A percentile compares a stretch with the other conserved stretches of the same genome.
phyloP scores from a whole-genome alignment of 2,797 vertebrate genomes.

The Vireo griseus region DNA sequence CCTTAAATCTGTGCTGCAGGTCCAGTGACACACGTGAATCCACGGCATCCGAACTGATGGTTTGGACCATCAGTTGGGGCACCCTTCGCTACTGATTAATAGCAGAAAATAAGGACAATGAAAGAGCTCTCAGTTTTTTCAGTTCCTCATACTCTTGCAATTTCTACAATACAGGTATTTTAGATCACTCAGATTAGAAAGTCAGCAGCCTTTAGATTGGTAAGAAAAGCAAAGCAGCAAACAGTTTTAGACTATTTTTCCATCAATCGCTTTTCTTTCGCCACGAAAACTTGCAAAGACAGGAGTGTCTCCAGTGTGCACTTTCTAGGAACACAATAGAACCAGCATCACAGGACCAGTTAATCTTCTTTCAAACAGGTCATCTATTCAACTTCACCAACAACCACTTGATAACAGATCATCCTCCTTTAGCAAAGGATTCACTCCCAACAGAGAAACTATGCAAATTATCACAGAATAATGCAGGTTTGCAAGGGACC shows the following conservation, averaged over 20 bases:
- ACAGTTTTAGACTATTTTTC: neutral
- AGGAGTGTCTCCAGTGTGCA: fast-evolving
- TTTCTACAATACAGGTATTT: neutral
- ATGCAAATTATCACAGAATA: neutral
- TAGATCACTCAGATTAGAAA: neutral
- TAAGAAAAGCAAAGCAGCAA: neutral
- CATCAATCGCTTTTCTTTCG: neutral
- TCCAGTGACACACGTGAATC: neutral
- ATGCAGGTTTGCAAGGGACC: neutral
- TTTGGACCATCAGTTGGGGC: neutral
- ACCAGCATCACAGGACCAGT: neutral
- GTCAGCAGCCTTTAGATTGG: neutral
- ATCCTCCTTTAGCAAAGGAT: neutral
- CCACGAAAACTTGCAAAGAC: neutral
- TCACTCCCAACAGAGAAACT: neutral
- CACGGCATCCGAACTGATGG: neutral
- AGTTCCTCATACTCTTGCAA: neutral
- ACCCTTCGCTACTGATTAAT: neutral
- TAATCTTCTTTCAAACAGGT: neutral
- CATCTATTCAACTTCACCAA: neutral
- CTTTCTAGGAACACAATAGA: neutral
- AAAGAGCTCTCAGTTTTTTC: neutral
- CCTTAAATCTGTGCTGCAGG: neutral
- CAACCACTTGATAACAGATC: neutral
- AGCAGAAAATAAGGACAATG: neutral